These are phyloP conservation scores for Cataglyphis livida DNA, from an alignment of 2,888 invertebrate species.

Conservation along the genomic window DNA sequence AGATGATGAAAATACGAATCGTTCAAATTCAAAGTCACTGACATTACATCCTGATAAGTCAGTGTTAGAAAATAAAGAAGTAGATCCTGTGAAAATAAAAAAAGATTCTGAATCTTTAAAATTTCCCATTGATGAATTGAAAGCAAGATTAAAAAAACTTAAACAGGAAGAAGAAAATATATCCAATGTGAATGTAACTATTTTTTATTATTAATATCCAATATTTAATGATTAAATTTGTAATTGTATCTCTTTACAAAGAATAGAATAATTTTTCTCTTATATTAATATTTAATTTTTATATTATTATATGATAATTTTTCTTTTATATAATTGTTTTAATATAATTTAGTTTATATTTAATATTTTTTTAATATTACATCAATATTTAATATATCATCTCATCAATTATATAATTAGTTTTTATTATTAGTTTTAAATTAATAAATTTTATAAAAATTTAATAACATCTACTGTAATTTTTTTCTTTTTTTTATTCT, in stretches of 20 bases:
- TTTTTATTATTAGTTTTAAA: constrained; percentile 4
- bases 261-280: neutral
- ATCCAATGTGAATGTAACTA: constrained; percentile 70
- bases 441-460: neutral
- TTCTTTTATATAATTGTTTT: neutral
- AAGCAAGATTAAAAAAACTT: constrained; percentile 80
- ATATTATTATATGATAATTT: neutral
- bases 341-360: neutral
- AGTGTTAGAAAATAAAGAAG: constrained; percentile 66
- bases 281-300: neutral
- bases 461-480: neutral
- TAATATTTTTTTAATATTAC: neutral
- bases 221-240: neutral
- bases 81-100: constrained; percentile 73
- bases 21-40: constrained; percentile 74
- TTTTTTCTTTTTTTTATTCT: constrained; percentile 59
- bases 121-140: constrained; percentile 79
- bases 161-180: constrained; percentile 73
- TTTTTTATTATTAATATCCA: constrained; percentile 2
- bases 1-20: constrained; percentile 50
- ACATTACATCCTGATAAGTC: constrained; percentile 78
- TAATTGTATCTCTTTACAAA: neutral
- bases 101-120: constrained; percentile 74
- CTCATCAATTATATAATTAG: neutral
- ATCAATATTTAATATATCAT: neutral